These are phyloP conservation scores for Zoanthus sociatus DNA, from an alignment of 92 coral and sea anemone species.

Conservation along the genomic window DNA sequence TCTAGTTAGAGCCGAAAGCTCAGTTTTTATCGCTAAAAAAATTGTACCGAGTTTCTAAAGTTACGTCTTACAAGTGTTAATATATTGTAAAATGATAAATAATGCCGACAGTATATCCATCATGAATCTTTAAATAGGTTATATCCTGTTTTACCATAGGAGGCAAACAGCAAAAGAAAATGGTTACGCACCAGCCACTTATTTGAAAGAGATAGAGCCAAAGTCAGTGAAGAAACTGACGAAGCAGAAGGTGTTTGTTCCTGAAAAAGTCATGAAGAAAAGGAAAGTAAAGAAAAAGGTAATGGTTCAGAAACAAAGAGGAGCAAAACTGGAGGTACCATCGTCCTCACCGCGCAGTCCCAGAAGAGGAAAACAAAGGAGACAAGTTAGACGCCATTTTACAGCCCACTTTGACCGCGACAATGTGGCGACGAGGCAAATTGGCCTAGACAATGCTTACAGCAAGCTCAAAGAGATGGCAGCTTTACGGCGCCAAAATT, in stretches of 20 bases:
- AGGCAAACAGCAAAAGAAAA: constrained; percentile 85
- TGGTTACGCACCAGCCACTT: constrained; percentile 97
- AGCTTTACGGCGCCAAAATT: constrained; percentile 78
- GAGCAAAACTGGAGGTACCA: constrained; percentile 47
- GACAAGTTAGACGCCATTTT: constrained; percentile 90
- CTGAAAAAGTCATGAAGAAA: constrained; percentile 80
- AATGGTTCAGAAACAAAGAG: constrained; percentile 76
- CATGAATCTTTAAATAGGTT: neutral
- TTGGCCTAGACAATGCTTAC: constrained; percentile 84
- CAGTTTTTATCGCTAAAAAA: no score
- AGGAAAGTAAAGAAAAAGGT: constrained; percentile 91
- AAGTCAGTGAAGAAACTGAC: constrained; percentile 80
- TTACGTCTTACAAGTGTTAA: no score
- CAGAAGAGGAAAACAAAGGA: constrained; percentile 72
- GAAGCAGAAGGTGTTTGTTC: constrained; percentile 86
- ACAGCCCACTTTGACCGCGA: constrained; percentile 99
- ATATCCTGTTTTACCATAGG: constrained; percentile 45
- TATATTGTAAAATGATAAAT: no score
- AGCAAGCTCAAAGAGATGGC: constrained; percentile 87
- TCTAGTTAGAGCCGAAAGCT: no score
- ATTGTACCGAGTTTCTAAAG: no score
- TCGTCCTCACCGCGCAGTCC: constrained; percentile 53
- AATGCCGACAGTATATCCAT: no score
- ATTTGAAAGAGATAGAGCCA: constrained; percentile 91
- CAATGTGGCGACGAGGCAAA: constrained; percentile 93